Conservation (phyloP, 2,888 invertebrate species). For the Phorcus lineatus region DNA sequence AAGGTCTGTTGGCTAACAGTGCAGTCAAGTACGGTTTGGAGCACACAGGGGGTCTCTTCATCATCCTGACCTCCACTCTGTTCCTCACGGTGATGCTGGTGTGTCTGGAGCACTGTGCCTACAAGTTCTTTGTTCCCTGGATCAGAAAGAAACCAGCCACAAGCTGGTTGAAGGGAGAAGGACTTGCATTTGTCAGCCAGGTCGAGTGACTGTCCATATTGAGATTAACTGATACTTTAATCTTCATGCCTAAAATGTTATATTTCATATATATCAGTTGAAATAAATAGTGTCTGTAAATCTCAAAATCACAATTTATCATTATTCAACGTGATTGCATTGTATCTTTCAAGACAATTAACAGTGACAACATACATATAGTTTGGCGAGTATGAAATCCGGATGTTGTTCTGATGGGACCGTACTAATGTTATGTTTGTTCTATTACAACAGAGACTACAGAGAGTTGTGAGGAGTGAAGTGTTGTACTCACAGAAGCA, state of each 20-base stretch:
- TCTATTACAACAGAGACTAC: conserved; percentile 83
- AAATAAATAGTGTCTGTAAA: no score
- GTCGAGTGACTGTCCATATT: conserved; percentile 74
- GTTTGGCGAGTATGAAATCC: no score
- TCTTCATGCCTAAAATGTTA: no score
- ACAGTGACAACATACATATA: no score
- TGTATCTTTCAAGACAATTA: no score
- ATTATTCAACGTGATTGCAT: no score
- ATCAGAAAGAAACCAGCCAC: conserved; percentile 88
- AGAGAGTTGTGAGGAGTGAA: conserved; percentile 93
- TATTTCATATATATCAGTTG: no score
- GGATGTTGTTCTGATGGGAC: no score
- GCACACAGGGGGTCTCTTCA: conserved; percentile 65
- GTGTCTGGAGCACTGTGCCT: conserved; percentile 90
- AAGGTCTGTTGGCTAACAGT: conserved; percentile 42
- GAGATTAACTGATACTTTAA: no score
- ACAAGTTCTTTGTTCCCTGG: conserved; percentile 90
- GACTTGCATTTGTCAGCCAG: conserved; percentile 96
- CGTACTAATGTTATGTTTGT: background rate
- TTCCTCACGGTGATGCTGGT: conserved; percentile 81
- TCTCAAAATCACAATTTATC: no score
- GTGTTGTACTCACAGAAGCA: conserved; percentile 93
- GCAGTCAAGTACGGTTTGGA: conserved; percentile 56
- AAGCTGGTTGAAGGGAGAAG: conserved; percentile 91
- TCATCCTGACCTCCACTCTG: conserved; percentile 67